Evolutionary conservation across 2,113 vertebrate species (phyloP), one percentile per base, ranked within the genome.

Genomic region (Leiothrix lutea): DNA sequence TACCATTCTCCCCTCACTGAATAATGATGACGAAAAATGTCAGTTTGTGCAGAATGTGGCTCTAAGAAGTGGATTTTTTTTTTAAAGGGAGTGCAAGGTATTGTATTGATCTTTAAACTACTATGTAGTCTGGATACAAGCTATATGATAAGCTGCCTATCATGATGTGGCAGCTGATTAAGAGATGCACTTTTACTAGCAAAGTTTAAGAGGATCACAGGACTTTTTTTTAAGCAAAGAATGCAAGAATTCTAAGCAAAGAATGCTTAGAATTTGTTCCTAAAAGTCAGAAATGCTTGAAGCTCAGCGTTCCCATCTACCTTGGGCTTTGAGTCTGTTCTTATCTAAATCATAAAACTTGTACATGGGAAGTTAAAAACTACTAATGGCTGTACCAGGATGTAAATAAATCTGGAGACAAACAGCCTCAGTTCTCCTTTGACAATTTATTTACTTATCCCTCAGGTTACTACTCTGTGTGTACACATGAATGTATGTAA

Each of bases 171-270:
- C 60, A 74, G 56, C 69, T 40, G 40, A 69, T 69, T 9, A 82
- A 40, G 48, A 31, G 47, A 61, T 25, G 31, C 11, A 7, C 40
- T 77, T 78, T 56, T 28, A 40, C n/a, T 28, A 53, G 16, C 2
- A 0, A 29, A 31, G 5, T 38, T 58, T 47, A 24, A 75, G 29
- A 60, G 21, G 17, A 85, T 45, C 22, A 35, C 15, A 65, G 23
- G 35, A 22, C 2, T 5, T 23, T 48, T 69, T 66, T 64, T 56
- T 28, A 0, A n/a, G n/a, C n/a, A n/a, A n/a, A n/a, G n/a, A n/a
- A n/a, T n/a, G n/a, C n/a, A n/a, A n/a, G n/a, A n/a, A n/a, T n/a
- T n/a, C n/a, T n/a, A n/a, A n/a, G n/a, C 14, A 57, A 28, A 65
- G 33, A 26, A 61, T 6, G 6, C 45, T 35, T 86, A 26, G 20